A percentile compares a stretch with the other conserved stretches of the same genome.
phyloP scores from a whole-genome alignment of 2,113 vertebrate species.

The Cricetomys ansorgei region DNA sequence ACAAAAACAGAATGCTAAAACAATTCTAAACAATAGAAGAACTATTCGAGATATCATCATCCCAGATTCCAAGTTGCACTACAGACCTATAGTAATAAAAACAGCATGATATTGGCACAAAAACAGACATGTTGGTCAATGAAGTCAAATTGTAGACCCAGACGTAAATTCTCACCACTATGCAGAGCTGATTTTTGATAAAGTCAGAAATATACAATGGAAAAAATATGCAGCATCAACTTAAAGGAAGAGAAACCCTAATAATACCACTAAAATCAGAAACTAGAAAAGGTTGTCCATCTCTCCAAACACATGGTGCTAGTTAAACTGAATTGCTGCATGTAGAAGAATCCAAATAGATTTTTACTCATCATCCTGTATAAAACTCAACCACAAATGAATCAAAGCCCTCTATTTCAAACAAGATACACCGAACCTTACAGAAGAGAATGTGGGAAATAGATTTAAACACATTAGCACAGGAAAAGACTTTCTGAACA shows the following conservation, averaged over 20 bases:
- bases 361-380: neutral
- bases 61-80: neutral
- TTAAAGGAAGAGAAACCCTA: neutral
- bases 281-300: neutral
- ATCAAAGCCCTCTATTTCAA: too few species aligned
- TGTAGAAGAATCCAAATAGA: neutral
- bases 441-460: neutral
- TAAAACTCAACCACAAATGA: neutral
- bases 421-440: neutral
- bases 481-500: neutral
- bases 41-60: fast-evolving
- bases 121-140: neutral
- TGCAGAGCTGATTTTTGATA: neutral
- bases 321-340: too few species aligned
- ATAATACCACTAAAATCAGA: neutral
- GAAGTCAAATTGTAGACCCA: neutral
- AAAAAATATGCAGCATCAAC: neutral
- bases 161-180: neutral
- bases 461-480: neutral
- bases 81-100: neutral
- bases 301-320: neutral
- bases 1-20: neutral
- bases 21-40: neutral
- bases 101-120: neutral
- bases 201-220: neutral